A percentile compares a stretch with the other conserved stretches of the same genome.
phyloP scores from a whole-genome alignment of 2,797 vertebrate genomes.

The Rhynchotus rufescens region DNA sequence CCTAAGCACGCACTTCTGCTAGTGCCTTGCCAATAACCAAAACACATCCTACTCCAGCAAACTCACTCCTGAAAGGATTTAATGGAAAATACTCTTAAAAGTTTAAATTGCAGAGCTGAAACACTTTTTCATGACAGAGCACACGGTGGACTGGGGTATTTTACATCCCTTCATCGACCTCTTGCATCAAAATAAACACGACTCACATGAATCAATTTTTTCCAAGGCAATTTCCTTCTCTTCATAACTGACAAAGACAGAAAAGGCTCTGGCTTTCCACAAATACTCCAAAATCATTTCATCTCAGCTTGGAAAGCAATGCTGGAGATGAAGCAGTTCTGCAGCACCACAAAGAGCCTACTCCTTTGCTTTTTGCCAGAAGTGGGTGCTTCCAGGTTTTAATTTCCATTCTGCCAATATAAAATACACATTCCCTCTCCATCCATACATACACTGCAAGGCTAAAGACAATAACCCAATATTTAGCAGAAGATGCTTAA shows the following conservation, averaged over 20 bases:
- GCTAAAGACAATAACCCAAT: not conserved
- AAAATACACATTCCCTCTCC: not conserved
- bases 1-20: not conserved
- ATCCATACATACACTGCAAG: fast-evolving
- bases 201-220: not conserved
- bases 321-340: not conserved
- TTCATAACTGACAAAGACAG: not conserved
- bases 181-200: not conserved
- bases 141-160: not conserved
- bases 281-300: not conserved
- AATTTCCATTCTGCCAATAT: fast-evolving
- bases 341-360: not conserved
- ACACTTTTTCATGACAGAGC: not conserved
- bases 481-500: fast-evolving
- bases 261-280: not conserved
- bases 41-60: not conserved
- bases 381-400: not conserved
- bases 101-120: not conserved
- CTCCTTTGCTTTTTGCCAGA: not conserved
- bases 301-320: not conserved
- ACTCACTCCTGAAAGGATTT: not conserved
- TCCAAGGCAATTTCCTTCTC: not conserved
- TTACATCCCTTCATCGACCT: not conserved
- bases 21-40: not conserved
- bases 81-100: not conserved